Base-by-base conservation (phyloP, 2,113 vertebrate species). In the Plecotus auritus region DNA sequence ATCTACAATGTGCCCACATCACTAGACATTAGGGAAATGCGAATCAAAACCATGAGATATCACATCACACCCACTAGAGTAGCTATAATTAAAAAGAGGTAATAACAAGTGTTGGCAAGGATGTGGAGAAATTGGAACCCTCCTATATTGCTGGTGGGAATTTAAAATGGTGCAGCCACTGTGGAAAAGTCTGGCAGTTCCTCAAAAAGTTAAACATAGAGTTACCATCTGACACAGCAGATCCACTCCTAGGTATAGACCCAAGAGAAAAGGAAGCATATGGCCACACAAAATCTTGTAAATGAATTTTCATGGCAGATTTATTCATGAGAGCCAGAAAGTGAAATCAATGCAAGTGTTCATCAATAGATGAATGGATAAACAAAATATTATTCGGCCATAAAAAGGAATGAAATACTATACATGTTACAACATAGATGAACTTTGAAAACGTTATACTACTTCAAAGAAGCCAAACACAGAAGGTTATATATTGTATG, bases 171-270 rank as follows among this genome's bases (percentile, higher is more conserved):
- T 45, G 59, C 32, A 37, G 59, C 47, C 59, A 56, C 70, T 84
- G 42, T 17, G 8, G 69, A 45, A 56, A 83, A 37, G 61, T 59
- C 16, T 85, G 80, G 61, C 37, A 49, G 28, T 74, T 66, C 56
- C 77, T 88, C 28, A 82, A 88, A 82, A 93, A 20, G 66, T 67
- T 89, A 83, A 89, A 67, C 47, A 83, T 32, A 61, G 66, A 94
- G 47, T 42, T 76, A 56, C 59, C 45, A 56, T 76, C 59, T 35
- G 42, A 73, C 45, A 42, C 30, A 64, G 80, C 42, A 70, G 9
- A 54, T 88, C 7, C 51, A 72, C n/a, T 72, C 85, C 66, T 30
- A 73, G 35, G 42, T 84, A 64, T 51, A 77, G 32, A 85, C 78
- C 54, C 85, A 56, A 72, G 54, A 85, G 72, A 80, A 83, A 18